Evolutionary conservation across 64 coral and sea anemone species (phyloP).

Genomic region (Astreopora myriophthalma): DNA sequence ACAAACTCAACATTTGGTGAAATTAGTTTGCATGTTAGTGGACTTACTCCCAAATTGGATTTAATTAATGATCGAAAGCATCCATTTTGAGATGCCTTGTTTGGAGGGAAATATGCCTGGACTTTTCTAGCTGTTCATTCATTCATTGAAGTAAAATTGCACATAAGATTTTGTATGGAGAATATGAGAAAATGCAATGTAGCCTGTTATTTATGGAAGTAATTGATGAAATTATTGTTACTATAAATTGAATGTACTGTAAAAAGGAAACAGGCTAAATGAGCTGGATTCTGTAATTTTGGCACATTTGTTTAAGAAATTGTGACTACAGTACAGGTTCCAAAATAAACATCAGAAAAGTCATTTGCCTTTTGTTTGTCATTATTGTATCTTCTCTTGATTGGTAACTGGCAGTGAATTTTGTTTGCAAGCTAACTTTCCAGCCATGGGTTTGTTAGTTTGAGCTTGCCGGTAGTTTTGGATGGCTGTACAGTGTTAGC

Average conservation of each 20-base stretch:
- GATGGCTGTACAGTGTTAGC: slow-evolving; percentile 55
- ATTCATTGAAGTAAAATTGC: neutral
- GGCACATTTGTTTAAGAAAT: slow-evolving; percentile 40
- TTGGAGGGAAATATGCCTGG: neutral
- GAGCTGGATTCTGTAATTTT: neutral
- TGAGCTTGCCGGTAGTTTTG: slow-evolving; percentile 13
- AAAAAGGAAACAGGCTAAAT: neutral
- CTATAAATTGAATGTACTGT: slow-evolving; percentile 15
- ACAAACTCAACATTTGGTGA: neutral
- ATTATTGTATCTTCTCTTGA: slow-evolving; percentile 79
- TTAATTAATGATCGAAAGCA: neutral
- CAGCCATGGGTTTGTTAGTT: neutral
- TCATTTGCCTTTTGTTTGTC: slow-evolving; percentile 12
- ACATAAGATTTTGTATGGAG: slow-evolving; percentile 44
- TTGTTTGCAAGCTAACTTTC: neutral
- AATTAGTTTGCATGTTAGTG: neutral
- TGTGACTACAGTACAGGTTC: neutral
- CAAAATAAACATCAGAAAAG: slow-evolving; percentile 36
- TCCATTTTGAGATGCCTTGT: neutral
- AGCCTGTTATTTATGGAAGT: slow-evolving; percentile 43
- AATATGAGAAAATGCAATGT: neutral
- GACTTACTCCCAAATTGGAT: neutral
- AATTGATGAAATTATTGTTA: slow-evolving; percentile 9
- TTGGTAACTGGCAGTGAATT: neutral
- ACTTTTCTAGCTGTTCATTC: neutral